These are phyloP conservation scores for Drosophila multiciliata DNA, from an alignment of 2,888 invertebrate species.

Conservation along the genomic window DNA sequence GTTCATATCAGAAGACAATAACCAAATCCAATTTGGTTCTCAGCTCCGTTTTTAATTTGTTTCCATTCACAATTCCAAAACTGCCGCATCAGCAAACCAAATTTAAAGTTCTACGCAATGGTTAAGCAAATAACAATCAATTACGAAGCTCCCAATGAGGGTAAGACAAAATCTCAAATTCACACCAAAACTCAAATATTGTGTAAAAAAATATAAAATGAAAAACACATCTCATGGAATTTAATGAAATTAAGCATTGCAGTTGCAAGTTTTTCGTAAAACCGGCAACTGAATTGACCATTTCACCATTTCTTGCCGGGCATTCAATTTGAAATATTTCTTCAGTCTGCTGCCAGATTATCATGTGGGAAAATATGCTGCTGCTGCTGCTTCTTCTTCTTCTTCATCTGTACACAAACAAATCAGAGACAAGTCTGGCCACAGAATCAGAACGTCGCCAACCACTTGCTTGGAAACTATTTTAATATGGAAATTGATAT, in stretches of 20 bases:
- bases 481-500: constrained; percentile 81
- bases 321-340: constrained; percentile 74
- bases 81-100: constrained; percentile 55
- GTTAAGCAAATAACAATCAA: constrained; percentile 49
- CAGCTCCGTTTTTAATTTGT: constrained; percentile 36
- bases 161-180: constrained; percentile 22
- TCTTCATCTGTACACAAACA: constrained; percentile 36
- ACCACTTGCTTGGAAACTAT: constrained; percentile 49
- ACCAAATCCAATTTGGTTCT: constrained; percentile 23
- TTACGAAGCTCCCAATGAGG: constrained; percentile 36
- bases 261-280: background rate
- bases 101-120: constrained; percentile 14
- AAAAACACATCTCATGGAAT: constrained; percentile 67
- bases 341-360: constrained; percentile 42
- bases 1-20: background rate
- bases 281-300: constrained; percentile 24
- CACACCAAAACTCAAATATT: constrained; percentile 33
- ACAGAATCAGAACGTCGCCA: constrained; percentile 25
- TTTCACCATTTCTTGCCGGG: constrained; percentile 44
- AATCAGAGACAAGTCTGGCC: constrained; percentile 63
- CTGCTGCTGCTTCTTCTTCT: background rate
- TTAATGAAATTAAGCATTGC: constrained; percentile 71
- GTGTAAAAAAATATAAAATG: background rate
- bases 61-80: constrained; percentile 42
- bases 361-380: constrained; percentile 68